Base-by-base conservation (phyloP, 2,888 invertebrate genomes). In the Xanthia togata region DNA sequence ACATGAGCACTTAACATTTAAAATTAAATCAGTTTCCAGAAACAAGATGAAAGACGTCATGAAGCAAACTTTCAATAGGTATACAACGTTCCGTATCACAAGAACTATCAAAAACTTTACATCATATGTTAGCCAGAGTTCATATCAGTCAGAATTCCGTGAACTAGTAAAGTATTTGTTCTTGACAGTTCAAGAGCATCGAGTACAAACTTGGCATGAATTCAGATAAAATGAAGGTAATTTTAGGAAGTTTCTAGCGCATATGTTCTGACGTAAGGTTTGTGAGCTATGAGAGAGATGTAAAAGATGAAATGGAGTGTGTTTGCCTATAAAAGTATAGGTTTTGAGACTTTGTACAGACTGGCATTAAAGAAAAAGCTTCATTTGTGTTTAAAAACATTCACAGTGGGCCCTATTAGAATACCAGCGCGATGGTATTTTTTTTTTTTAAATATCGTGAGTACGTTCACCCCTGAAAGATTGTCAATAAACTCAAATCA, bases 121-220 rank as follows among this genome's bases (percentile, higher is more conserved):
- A 63, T 53, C 44, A n/a, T 38, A 38, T 20, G 26, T 50, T 44
- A 35, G 59, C 1, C 41, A 47, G 59, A 65, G 72, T 76, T 83
- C 64, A 71, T 78, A 83, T 85, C 77, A 79, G 65, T 69, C 79
- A 83, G 73, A 73, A 64, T 81, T 78, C 12, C 35, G 0, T 70
- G 55, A 79, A 76, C 69, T 53, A 57, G 20, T 60, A 17, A 76
- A 80, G 73, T 81, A 81, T 83, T 76, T 85, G 86, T 74, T 85
- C 74, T 35, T 64, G 85, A 60, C 73, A 78, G 74, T 81, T 85
- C 60, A 83, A 78, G 78, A 67, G 60, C 70, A 75, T 60, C 55
- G 47, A 38, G 59, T 50, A 31, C 41, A 72, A 85, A 85, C 76
- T 85, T 82, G 14, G 41, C 38, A 64, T 65, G 62, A 60, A 57